These are phyloP conservation scores for Caenorhabditis virilis DNA, from an alignment of 2,888 invertebrate genomes.

Conservation along the genomic window DNA sequence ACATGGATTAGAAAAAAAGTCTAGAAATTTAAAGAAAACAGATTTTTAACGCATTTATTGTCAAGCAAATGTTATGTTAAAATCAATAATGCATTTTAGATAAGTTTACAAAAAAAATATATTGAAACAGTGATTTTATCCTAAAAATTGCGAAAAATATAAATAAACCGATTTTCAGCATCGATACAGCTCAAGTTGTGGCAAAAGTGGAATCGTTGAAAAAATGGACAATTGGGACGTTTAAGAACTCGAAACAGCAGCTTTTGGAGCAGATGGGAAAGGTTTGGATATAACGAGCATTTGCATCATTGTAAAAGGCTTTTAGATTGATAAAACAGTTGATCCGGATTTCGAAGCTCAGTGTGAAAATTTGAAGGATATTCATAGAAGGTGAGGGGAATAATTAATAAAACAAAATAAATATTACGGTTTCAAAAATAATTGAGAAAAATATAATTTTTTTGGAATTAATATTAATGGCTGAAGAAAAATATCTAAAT, in stretches of 20 bases:
- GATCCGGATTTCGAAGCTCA: conserved; percentile 86
- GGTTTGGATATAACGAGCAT: conserved; percentile 40
- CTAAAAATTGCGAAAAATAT: neutral
- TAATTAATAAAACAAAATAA: conserved; percentile 20
- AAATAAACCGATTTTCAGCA: conserved; percentile 21
- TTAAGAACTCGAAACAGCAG: conserved; percentile 94
- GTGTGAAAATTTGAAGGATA: conserved; percentile 86
- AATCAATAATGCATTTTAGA: no score
- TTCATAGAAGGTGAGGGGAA: conserved; percentile 42
- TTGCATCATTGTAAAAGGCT: neutral
- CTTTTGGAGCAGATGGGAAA: conserved; percentile 95
- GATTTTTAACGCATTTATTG: no score
- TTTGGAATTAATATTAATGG: no score
- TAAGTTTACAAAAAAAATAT: neutral
- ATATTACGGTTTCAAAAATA: conserved; percentile 2
- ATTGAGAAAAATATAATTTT: no score
- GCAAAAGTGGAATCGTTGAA: conserved; percentile 87
- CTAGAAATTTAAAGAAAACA: no score
- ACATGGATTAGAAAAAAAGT: no score
- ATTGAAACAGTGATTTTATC: neutral
- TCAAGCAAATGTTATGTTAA: no score
- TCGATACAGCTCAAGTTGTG: conserved; percentile 58
- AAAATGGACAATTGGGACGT: conserved; percentile 96
- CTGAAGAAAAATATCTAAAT: no score
- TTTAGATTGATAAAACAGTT: conserved; percentile 71